Percentiles rank a stretch among this genome's conserved stretches.
Conservation (phyloP, 2,888 invertebrate species). For the Protonemura montana region DNA sequence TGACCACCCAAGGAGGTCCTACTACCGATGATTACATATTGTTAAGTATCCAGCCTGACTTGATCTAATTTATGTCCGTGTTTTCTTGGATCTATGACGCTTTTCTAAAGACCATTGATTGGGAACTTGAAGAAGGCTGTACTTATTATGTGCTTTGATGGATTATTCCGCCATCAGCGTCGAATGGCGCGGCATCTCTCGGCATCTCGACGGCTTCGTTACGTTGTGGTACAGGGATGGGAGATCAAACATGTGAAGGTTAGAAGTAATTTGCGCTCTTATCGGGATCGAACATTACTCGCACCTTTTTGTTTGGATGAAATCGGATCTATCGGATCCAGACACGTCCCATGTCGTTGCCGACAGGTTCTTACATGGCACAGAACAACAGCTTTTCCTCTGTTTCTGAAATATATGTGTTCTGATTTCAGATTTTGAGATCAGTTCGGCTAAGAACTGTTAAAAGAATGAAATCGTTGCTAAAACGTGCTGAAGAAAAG, state of each 20-base stretch:
- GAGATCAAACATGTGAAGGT: not conserved
- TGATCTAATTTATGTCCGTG: slow-evolving; percentile 35
- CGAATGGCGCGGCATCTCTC: not conserved
- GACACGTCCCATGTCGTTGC: not conserved
- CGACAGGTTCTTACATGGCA: not conserved
- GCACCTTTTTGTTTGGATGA: not conserved
- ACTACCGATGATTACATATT: slow-evolving; percentile 33
- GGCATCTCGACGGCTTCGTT: not conserved
- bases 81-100: slow-evolving; percentile 24
- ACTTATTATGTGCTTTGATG: slow-evolving; percentile 18
- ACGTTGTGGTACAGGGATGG: not conserved
- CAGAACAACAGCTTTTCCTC: not conserved
- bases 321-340: not conserved
- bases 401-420: no score
- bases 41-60: not conserved
- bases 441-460: not conserved
- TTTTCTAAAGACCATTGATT: slow-evolving; percentile 30
- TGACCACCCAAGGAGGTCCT: slow-evolving; percentile 38
- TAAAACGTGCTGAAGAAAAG: not conserved
- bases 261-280: not conserved
- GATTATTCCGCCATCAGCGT: slow-evolving; percentile 30
- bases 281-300: not conserved
- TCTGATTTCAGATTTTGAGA: not conserved
- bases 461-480: not conserved
- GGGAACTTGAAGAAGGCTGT: slow-evolving; percentile 14